Evolutionary conservation across 2,888 invertebrate species (phyloP).

Genomic region (Oscheius sp.): DNA sequence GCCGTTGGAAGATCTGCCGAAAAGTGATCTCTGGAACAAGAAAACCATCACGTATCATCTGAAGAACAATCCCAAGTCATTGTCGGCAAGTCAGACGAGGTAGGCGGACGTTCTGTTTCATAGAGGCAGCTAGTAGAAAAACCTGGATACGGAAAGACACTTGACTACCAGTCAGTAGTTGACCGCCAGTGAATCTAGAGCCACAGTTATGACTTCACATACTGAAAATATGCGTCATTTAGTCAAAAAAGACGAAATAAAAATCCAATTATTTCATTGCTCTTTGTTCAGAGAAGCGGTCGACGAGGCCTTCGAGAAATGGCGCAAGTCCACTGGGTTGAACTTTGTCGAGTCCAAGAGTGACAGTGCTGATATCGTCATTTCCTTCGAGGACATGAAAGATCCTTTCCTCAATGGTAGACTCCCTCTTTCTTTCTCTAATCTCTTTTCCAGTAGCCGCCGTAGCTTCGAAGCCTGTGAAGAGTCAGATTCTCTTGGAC

Average conservation of each 20-base stretch:
- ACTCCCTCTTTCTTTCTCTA: background rate
- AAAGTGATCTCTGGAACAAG: constrained; percentile 57
- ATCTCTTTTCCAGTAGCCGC: constrained; percentile 44
- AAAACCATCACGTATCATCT: constrained; percentile 52
- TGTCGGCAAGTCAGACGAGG: constrained; percentile 43
- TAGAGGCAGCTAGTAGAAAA: too few relatives aligned
- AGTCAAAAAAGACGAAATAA: too few relatives aligned
- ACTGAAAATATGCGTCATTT: too few relatives aligned
- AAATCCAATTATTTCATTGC: too few relatives aligned
- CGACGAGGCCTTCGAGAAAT: constrained; percentile 54
- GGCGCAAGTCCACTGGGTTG: constrained; percentile 46
- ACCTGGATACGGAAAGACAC: too few relatives aligned
- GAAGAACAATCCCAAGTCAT: constrained; percentile 42
- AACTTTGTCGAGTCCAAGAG: constrained; percentile 43
- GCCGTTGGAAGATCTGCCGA: constrained; percentile 43
- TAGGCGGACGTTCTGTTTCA: background rate
- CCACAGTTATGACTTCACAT: too few relatives aligned
- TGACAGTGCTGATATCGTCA: constrained; percentile 55
- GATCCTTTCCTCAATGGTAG: constrained; percentile 48
- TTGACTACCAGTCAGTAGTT: too few relatives aligned
- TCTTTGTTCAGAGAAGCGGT: constrained; percentile 38
- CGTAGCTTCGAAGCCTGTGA: constrained; percentile 45
- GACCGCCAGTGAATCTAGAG: too few relatives aligned
- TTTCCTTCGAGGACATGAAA: constrained; percentile 57
- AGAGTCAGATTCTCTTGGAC: constrained; percentile 50